These are phyloP conservation scores for Drosophila picticornis DNA, from an alignment of 2,888 invertebrate species.

Conservation along the genomic window DNA sequence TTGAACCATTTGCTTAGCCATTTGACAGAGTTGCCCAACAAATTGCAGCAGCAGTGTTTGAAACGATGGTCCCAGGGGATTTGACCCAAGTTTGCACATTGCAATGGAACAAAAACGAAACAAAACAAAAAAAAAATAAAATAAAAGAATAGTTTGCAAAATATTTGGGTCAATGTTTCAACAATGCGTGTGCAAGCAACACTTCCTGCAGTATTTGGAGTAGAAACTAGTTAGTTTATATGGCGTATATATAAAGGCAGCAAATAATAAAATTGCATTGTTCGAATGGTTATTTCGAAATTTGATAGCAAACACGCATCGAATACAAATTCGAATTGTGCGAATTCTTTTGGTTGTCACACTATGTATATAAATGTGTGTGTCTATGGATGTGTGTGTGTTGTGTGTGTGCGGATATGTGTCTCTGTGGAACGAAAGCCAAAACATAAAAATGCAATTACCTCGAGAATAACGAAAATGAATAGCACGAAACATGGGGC, in stretches of 20 bases:
- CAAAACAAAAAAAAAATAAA: not conserved
- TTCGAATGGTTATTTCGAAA: constrained; percentile 26
- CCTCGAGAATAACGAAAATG: constrained; percentile 55
- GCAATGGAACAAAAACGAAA: not conserved
- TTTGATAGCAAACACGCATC: constrained; percentile 23
- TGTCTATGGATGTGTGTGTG: not conserved
- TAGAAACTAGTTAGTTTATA: not conserved
- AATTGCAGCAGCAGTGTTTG: constrained; percentile 24
- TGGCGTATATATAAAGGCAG: not conserved
- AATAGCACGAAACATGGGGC: constrained; percentile 49
- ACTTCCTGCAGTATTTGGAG: constrained; percentile 30
- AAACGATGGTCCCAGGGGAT: not conserved
- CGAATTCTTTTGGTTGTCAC: constrained; percentile 38
- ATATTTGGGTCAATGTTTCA: constrained; percentile 69
- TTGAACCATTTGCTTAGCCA: constrained; percentile 6
- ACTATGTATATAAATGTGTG: constrained; percentile 5
- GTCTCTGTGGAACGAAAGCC: constrained; percentile 24
- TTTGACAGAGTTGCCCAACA: constrained; percentile 36
- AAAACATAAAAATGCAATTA: constrained; percentile 80
- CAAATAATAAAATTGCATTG: constrained; percentile 26
- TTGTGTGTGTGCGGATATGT: not conserved
- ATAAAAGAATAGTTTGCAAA: constrained; percentile 33
- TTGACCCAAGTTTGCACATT: constrained; percentile 4
- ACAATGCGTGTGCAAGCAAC: constrained; percentile 54
- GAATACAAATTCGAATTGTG: constrained; percentile 4